phyloP scores from a whole-genome alignment of 2,888 invertebrate genomes.

The Acanthosepion esculentum region DNA sequence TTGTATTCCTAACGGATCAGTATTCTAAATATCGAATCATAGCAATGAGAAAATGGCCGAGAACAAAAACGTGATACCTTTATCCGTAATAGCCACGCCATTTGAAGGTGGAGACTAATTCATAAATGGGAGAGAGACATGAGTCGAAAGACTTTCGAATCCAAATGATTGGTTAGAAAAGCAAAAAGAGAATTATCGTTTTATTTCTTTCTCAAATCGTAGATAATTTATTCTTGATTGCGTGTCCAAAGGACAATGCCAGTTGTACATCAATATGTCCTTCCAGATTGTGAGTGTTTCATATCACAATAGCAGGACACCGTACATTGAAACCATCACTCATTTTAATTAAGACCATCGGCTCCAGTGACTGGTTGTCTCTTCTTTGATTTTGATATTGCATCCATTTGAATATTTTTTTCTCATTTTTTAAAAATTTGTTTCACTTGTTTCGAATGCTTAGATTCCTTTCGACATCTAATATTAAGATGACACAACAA shows the following conservation, averaged over 20 bases:
- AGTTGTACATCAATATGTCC: not conserved
- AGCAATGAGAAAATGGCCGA: too few relatives aligned
- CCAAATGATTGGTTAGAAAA: too few relatives aligned
- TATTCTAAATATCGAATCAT: too few relatives aligned
- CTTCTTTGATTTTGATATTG: not conserved
- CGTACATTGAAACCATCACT: not conserved
- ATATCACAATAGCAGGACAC: not conserved
- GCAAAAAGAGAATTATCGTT: too few relatives aligned
- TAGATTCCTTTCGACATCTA: not conserved
- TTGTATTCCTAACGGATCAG: too few relatives aligned
- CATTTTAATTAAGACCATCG: not conserved
- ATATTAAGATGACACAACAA: not conserved
- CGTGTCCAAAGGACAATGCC: not conserved
- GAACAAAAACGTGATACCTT: too few relatives aligned
- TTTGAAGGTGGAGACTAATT: too few relatives aligned
- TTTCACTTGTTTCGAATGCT: not conserved
- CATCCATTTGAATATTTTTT: not conserved
- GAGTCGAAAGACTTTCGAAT: too few relatives aligned
- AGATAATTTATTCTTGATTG: not conserved
- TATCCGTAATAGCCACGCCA: too few relatives aligned
- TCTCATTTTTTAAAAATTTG: not conserved
- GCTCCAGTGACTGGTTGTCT: not conserved
- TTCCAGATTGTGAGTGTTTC: not conserved
- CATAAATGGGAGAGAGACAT: too few relatives aligned
- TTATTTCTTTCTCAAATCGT: not conserved